These are phyloP conservation scores for Pachyrhynchus sulphureomaculatus DNA, from an alignment of 1,140 invertebrate species.

Conservation along the genomic window DNA sequence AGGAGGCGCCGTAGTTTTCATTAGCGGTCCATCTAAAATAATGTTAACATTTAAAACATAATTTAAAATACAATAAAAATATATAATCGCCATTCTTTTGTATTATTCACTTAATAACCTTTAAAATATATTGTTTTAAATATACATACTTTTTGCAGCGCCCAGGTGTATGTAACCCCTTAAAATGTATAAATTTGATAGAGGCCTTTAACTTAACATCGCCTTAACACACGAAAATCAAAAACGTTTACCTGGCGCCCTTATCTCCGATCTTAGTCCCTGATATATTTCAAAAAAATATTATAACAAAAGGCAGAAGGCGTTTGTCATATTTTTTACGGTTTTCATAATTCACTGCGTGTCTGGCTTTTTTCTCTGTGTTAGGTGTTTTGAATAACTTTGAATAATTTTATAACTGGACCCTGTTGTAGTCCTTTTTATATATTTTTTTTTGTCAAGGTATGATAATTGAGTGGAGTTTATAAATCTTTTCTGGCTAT, in stretches of 20 bases:
- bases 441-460: conserved; percentile 31
- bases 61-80: no score
- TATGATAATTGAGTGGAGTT: conserved; percentile 27
- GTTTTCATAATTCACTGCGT: conserved; percentile 44
- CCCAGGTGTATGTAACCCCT: no score
- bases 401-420: conserved; percentile 43
- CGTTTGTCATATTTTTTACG: conserved; percentile 48
- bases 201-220: background rate
- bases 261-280: conserved; percentile 36
- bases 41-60: no score
- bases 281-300: conserved; percentile 45
- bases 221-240: background rate
- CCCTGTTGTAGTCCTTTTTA: conserved; percentile 4
- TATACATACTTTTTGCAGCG: no score
- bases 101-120: no score
- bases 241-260: conserved; percentile 36
- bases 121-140: no score
- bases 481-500: conserved; percentile 14
- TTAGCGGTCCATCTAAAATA: no score
- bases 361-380: conserved; percentile 24
- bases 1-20: no score
- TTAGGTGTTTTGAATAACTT: conserved; percentile 46
- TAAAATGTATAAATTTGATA: no score
- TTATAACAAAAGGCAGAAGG: conserved; percentile 43
- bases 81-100: no score